Evolutionary conservation across 2,888 invertebrate species (phyloP), one percentile per base, ranked within the genome.

Genomic region (Thymelicus lineola): DNA sequence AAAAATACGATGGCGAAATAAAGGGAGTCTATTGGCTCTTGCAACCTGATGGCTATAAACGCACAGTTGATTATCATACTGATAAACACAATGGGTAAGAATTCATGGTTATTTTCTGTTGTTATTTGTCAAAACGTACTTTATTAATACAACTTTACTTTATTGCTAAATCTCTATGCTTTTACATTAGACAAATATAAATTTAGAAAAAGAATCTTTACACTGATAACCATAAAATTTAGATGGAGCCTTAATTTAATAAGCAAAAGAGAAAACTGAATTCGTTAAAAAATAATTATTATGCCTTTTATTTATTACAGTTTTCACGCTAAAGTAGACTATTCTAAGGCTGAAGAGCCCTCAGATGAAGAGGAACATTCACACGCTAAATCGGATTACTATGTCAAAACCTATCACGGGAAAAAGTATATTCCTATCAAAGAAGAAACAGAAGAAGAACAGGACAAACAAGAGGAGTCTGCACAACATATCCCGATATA

Each of bases 11-110:
- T 55, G 94, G 94, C 75, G 87, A 87, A 73, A 93, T 94, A 15
- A 92, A 90, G 73, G 94, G 94, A 72, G 85, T 86, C 76, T 94
- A 95, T 83, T 94, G 94, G 86, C 87, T 95, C 53, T 79, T 91
- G 60, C 90, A 95, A 82, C 94, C 94, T 15, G 94, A 94, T 75
- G 94, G 95, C 76, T 87, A 85, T 73, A 91, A 90, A 75, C 90
- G 94, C 66, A 90, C 87, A 55, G 94, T 95, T 61, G 89, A 88
- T 62, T 95, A 95, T 79, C 84, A 87, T 72, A 89, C 88, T 76
- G 93, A 94, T 79, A 91, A 94, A 78, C 88, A 94, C 76, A 90
- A 85, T 77, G 95, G 95, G 88, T 95, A 74, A 76, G 82, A 28
- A 14, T 74, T 60, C 36, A 17, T 59, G 36, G 6, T 9, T 38